Evolutionary conservation across 2,113 vertebrate genomes (phyloP), one percentile per base, ranked within the genome.

Genomic region (Brachionichthys hirsutus): DNA sequence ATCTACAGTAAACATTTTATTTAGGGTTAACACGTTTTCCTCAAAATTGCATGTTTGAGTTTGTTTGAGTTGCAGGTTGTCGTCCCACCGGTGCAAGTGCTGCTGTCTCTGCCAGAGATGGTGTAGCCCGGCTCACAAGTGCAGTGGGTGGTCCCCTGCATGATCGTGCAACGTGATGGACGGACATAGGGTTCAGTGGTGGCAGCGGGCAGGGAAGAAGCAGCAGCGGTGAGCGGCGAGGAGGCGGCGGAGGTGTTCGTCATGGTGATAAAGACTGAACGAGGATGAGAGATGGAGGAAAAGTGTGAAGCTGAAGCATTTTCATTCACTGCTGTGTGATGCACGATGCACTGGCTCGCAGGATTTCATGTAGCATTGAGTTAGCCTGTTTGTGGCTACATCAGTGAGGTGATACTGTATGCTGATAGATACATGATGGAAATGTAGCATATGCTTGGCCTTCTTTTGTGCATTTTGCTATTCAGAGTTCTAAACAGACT

Each of bases 101-200:
- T 81, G 6, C 89, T 85, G 0, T 92, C 89, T 14, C 70, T 77
- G 19, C 85, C 89, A 52, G 87, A 86, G 84, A 95, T 91, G 78
- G 90, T 92, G 90, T 93, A 95, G 53, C 94, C 94, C 0, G 87
- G 0, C 1, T 94, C 93, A 1, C 94, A 95, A 85, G 87, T 92
- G 88, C 94, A 96, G 77, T 89, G 90, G 69, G 83, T 90, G 2
- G 91, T 88, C 20, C 93, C 91, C 41, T 78, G 90, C 6, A 85
- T 75, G 12, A 87, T 73, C 0, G 87, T 89, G 54, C 94, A 95
- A n/a, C 74, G 88, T 35, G 94, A 92, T 43, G 92, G 92, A 70
- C 85, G 89, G 56, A 89, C 90, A 67, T 89, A 89, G 7, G 90
- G 88, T 0, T 85, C 20, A 0, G 86, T 82, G 55, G 85, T 91